Evolutionary conservation across 2,888 invertebrate genomes (phyloP).

Genomic region (Serripes groenlandicus): DNA sequence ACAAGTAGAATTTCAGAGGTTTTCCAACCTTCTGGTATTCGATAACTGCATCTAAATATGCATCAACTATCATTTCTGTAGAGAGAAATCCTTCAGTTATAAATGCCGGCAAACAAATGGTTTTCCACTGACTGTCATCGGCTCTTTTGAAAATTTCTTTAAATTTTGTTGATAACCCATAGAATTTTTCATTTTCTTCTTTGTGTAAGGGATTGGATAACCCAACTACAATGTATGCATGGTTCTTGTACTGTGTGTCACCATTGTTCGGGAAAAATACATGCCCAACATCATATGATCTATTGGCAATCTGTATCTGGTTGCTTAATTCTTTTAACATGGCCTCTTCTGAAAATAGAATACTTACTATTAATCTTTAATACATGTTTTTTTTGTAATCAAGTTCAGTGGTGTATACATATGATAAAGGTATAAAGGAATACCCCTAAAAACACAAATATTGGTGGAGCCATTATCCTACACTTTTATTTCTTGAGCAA

Average conservation of each 20-base stretch:
- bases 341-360: background rate
- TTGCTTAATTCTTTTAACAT: background rate
- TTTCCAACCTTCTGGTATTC: background rate
- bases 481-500: too few relatives aligned
- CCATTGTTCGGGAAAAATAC: background rate
- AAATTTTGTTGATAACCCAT: background rate
- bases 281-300: background rate
- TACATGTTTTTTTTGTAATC: background rate
- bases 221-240: background rate
- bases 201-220: background rate
- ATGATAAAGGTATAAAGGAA: too few relatives aligned
- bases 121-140: background rate
- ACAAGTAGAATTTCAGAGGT: background rate
- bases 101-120: background rate
- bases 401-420: too few relatives aligned
- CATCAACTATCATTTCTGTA: background rate
- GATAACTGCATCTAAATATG: background rate
- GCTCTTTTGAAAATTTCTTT: background rate
- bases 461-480: too few relatives aligned
- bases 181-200: background rate
- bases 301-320: background rate
- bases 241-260: background rate
- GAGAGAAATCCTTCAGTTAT: background rate
- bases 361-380: background rate
- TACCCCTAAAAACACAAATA: too few relatives aligned